Base-by-base conservation (phyloP, 2,797 vertebrate species). In the Tinamus major region DNA sequence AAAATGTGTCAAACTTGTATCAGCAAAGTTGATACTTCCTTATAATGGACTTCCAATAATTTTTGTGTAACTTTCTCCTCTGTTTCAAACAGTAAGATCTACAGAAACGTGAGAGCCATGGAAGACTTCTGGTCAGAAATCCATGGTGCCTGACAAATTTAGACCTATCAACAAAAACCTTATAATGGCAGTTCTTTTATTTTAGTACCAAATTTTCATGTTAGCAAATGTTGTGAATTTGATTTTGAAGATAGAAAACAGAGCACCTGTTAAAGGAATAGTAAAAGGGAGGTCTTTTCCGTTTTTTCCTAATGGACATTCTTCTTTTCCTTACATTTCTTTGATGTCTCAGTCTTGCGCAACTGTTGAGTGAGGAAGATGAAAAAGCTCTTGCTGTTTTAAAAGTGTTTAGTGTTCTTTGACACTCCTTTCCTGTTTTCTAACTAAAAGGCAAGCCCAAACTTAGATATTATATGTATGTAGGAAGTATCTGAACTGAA, bases 401-500 rank as follows among this genome's bases (percentile, higher is more conserved):
- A 35, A 37, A 95, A 94, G 78, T 42, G 35, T 53, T 61, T 51
- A 63, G 31, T 63, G 19, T 11, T 91, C 81, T 94, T 89, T 87
- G 92, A 86, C 90, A 93, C 85, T 94, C 84, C 84, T 96, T 96
- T 95, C 85, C 90, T 95, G 62, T n/a, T 91, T 95, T 92, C 79
- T 85, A 67, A 56, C 42, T 74, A 71, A 92, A 93, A 92, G 93
- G 24, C 19, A 65, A 92, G 65, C 46, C 71, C 92, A 89, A 89
- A 81, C 6, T 39, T 33, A 91, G 93, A 94, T 93, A 90, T 20
- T 76, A 95, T 95, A 89, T 95, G 72, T 84, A 86, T 42, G 58
- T 80, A 95, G 59, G 86, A 93, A 93, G 84, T 31, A 90, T 84
- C 85, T 91, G 79, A 95, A 83, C 61, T 12, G 49, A 93, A 95